These are phyloP conservation scores for Myathropa florea DNA, from an alignment of 2,888 invertebrate species.

Conservation along the genomic window DNA sequence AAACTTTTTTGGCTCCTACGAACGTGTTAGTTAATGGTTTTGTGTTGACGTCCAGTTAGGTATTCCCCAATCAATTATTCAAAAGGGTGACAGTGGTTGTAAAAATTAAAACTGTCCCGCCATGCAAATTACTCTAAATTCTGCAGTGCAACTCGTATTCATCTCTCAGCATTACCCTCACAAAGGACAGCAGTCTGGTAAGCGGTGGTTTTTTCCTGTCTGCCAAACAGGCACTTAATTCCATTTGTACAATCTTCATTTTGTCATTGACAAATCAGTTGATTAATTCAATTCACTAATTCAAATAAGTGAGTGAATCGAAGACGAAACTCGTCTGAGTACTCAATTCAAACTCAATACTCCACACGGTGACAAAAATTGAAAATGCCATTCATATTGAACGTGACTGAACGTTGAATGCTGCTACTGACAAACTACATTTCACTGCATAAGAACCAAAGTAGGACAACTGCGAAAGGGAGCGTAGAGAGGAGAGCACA, in stretches of 20 bases:
- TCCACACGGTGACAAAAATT: conserved; percentile 59
- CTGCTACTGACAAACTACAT: conserved; percentile 63
- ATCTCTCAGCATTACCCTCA: not conserved
- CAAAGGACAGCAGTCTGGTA: not conserved
- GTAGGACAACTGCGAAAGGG: conserved; percentile 1
- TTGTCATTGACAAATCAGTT: conserved; percentile 30
- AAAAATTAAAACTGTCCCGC: not conserved
- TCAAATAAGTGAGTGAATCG: conserved; percentile 27
- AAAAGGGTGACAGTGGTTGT: not conserved
- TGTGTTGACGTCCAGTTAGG: not conserved
- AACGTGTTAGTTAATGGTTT: not conserved
- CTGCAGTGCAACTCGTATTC: not conserved
- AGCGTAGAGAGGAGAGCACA: not conserved
- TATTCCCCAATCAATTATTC: not conserved
- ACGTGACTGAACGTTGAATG: conserved; percentile 60
- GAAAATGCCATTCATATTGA: conserved; percentile 66
- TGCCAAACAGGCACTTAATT: not conserved
- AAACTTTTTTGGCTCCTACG: not conserved
- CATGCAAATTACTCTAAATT: not conserved
- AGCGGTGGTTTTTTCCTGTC: not conserved
- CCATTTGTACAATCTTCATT: not conserved
- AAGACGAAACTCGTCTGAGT: conserved; percentile 29
- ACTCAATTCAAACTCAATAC: conserved; percentile 57
- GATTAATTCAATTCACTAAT: conserved; percentile 54
- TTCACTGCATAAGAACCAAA: conserved; percentile 51